Evolutionary conservation across 2,888 invertebrate genomes (phyloP).

Genomic region (Bugulina stolonifera): DNA sequence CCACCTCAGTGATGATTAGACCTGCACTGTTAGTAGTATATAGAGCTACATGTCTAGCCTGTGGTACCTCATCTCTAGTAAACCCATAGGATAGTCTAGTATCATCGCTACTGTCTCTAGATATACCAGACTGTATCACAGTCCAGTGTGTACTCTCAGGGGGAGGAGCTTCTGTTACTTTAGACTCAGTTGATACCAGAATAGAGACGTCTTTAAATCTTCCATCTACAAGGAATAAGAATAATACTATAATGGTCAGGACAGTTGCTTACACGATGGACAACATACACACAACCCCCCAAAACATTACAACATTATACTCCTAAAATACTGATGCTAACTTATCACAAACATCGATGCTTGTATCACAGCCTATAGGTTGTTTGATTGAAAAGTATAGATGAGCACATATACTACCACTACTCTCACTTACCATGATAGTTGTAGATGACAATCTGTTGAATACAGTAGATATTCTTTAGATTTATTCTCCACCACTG

Average conservation of each 20-base stretch:
- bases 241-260: no score
- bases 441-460: neutral
- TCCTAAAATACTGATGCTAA: neutral
- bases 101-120: neutral
- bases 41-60: neutral
- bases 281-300: no score
- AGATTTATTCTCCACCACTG: neutral
- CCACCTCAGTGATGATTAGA: neutral
- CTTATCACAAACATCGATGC: neutral
- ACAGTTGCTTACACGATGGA: no score
- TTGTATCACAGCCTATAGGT: neutral
- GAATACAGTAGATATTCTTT: neutral
- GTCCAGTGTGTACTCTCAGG: neutral
- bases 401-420: neutral
- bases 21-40: neutral
- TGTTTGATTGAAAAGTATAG: neutral
- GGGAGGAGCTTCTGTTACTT: neutral
- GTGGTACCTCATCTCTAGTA: neutral
- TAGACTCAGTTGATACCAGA: neutral
- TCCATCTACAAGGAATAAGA: neutral
- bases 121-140: neutral
- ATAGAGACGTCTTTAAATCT: neutral
- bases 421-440: neutral
- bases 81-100: neutral
- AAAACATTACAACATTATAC: no score